A percentile compares a stretch with the other conserved stretches of the same genome.
Conservation (phyloP, 2,888 invertebrate species). For the Dilophus febrilis region DNA sequence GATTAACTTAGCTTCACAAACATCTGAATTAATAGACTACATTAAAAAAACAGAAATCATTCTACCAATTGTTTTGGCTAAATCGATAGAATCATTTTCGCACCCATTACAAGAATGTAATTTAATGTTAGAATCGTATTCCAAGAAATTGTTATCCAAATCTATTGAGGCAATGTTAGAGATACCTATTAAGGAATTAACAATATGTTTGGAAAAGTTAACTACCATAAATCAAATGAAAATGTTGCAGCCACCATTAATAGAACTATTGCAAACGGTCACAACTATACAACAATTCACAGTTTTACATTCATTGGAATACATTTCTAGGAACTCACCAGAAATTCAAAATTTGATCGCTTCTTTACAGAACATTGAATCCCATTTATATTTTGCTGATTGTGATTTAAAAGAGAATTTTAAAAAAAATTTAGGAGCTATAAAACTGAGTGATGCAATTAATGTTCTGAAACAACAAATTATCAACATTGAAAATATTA, state of each 20-base stretch:
- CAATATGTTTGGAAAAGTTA: neutral
- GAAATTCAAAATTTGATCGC: constrained; percentile 3
- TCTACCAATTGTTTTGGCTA: too few relatives aligned
- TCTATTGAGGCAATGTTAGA: too few relatives aligned
- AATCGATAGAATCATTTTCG: too few relatives aligned
- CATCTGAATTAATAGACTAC: too few relatives aligned
- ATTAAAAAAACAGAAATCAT: too few relatives aligned
- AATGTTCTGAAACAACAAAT: neutral
- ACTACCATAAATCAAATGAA: neutral
- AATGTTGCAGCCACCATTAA: neutral
- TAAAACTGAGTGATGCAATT: neutral
- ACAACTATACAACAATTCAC: neutral
- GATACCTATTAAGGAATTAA: too few relatives aligned
- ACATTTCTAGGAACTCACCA: neutral
- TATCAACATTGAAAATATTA: neutral
- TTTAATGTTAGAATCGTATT: too few relatives aligned
- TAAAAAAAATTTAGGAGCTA: neutral
- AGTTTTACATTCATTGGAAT: neutral
- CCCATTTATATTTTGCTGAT: constrained; percentile 1
- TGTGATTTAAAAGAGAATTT: neutral
- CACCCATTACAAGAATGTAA: too few relatives aligned
- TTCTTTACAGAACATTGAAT: constrained; percentile 2
- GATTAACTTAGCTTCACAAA: too few relatives aligned
- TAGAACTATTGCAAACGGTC: neutral
- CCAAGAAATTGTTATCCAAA: too few relatives aligned